These are phyloP conservation scores for Lepidocyrtoides sp. DNA, from an alignment of 2,888 invertebrate genomes.

Conservation along the genomic window DNA sequence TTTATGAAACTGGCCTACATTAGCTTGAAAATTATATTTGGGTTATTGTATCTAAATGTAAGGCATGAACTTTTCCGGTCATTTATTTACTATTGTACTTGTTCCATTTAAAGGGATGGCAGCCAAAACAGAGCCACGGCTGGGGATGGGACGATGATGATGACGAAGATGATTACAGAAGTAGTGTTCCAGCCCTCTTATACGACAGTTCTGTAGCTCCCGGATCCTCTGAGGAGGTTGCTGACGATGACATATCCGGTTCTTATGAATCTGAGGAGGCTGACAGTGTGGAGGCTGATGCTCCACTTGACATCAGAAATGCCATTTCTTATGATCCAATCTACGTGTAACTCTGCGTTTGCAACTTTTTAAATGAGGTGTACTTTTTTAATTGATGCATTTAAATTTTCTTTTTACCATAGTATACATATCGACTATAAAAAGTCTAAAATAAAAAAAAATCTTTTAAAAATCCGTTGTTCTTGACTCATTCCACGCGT, in stretches of 20 bases:
- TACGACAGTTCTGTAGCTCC: not conserved
- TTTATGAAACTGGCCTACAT: not conserved
- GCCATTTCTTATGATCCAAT: slow-evolving; percentile 48
- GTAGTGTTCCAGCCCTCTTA: not conserved
- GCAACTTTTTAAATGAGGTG: slow-evolving; percentile 39
- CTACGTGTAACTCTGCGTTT: slow-evolving; percentile 3
- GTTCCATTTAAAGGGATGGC: slow-evolving; percentile 45
- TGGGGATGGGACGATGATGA: slow-evolving; percentile 69
- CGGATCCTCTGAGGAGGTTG: slow-evolving; percentile 63
- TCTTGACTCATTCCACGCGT: slow-evolving; percentile 1
- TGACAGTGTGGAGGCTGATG: slow-evolving; percentile 50
- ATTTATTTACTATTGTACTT: not conserved
- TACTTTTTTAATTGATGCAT: slow-evolving; percentile 68
- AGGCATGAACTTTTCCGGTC: too few species aligned
- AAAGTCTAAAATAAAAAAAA: slow-evolving; percentile 27
- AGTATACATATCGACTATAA: slow-evolving; percentile 9
- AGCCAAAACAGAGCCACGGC: slow-evolving; percentile 45
- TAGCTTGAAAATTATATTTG: not conserved
- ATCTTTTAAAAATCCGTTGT: slow-evolving; percentile 36
- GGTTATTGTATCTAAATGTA: too few species aligned
- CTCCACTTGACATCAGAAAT: slow-evolving; percentile 32
- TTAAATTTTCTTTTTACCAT: slow-evolving; percentile 65
- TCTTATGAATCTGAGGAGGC: slow-evolving; percentile 59
- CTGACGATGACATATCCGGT: slow-evolving; percentile 60
- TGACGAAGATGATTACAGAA: slow-evolving; percentile 71